Evolutionary conservation across 2,113 vertebrate genomes (phyloP).

Genomic region (Leiothrix lutea): DNA sequence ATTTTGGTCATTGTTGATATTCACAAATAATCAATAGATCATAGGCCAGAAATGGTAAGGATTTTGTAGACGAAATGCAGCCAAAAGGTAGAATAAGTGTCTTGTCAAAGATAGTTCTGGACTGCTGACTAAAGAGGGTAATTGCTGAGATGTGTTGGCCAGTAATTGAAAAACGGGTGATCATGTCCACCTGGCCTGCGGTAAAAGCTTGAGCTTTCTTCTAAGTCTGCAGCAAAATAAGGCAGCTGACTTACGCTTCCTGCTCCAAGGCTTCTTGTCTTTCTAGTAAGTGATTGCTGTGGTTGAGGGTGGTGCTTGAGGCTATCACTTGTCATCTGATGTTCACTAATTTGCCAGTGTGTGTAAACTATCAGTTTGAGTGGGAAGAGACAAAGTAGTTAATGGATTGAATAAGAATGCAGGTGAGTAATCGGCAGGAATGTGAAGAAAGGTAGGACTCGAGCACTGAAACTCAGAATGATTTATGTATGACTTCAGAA

Average conservation of each 20-base stretch:
- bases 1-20: neutral
- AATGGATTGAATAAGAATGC: neutral
- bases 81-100: neutral
- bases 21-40: neutral
- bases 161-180: neutral
- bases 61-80: neutral
- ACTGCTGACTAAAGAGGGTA: neutral
- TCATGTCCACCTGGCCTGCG: neutral
- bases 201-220: neutral
- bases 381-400: constrained; percentile 4
- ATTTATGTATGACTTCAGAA: neutral
- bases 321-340: neutral
- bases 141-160: neutral
- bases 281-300: neutral
- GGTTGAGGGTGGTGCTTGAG: neutral
- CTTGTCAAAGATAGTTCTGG: neutral
- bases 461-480: neutral
- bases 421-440: neutral
- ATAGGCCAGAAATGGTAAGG: neutral
- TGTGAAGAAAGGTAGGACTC: neutral
- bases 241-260: neutral
- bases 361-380: neutral
- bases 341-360: neutral
- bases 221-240: neutral
- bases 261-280: neutral